Evolutionary conservation across 2,888 invertebrate genomes (phyloP).

Genomic region (Apodemia duryi): DNA sequence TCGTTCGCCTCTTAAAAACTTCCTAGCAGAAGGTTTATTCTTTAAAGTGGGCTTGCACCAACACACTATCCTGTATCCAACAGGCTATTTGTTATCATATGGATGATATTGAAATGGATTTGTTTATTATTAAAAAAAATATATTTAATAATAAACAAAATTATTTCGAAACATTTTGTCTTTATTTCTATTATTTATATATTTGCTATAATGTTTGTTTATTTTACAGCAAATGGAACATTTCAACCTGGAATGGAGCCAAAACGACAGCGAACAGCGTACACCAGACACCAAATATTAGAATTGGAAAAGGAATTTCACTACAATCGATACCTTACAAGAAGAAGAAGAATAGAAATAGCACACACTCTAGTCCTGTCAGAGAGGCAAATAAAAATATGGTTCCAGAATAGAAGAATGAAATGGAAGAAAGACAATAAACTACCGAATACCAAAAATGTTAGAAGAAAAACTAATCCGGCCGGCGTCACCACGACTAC

Average conservation of each 20-base stretch:
- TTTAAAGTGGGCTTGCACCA: no score
- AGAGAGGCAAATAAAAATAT: slow-evolving; percentile 92
- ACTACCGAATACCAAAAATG: slow-evolving; percentile 90
- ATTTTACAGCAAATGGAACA: slow-evolving; percentile 88
- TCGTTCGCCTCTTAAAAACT: no score
- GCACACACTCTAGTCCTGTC: slow-evolving; percentile 96
- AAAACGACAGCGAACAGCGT: slow-evolving; percentile 97
- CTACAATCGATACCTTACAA: slow-evolving; percentile 97
- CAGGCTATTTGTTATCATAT: no score
- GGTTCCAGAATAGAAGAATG: slow-evolving; percentile 93
- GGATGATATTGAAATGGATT: no score
- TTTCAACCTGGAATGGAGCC: slow-evolving; percentile 96
- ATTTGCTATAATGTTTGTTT: slow-evolving; percentile 37
- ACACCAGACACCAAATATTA: slow-evolving; percentile 98
- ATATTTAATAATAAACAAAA: no score
- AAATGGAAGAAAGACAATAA: slow-evolving; percentile 90
- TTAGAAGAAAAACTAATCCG: slow-evolving; percentile 87
- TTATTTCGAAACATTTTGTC: no score
- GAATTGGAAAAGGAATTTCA: slow-evolving; percentile 99
- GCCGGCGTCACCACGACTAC: slow-evolving; percentile 83
- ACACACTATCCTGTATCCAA: no score
- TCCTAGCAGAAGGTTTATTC: no score
- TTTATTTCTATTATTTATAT: no score
- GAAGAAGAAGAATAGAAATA: slow-evolving; percentile 97
- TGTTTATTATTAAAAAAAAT: no score